Evolutionary conservation across 1,140 invertebrate species (phyloP), one percentile per base, ranked within the genome.

Genomic region (Adoxophyes honmai): DNA sequence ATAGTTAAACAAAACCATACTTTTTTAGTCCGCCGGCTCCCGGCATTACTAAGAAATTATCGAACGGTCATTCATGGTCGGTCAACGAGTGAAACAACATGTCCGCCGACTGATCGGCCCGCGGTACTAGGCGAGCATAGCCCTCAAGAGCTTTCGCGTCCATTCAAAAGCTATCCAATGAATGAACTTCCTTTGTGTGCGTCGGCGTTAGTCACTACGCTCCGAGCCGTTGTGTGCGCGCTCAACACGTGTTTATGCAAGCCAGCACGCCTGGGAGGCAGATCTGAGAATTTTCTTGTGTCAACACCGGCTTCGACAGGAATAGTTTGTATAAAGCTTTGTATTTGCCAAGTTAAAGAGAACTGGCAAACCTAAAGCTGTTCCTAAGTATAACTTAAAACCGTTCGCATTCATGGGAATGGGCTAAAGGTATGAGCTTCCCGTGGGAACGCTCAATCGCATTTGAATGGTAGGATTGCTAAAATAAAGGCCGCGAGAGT

Each of bases 221-320:
- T n/a, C n/a, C n/a, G n/a, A n/a, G n/a, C 16, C 36, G 51, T 35
- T 75, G 73, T 73, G 52, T 42, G 54, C 57, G 57, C 21, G 18
- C 8, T 11, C 58, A 74, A 80, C 81, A 85, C 78, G 78, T 84
- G 80, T 85, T 81, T 75, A 74, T 78, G 77, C 66, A 68, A 84
- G 68, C 68, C 72, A 74, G 81, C 73, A 70, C 69, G 74, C 39
- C 39, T 44, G 3, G 71, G 74, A 78, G 81, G 75, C 81, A 81
- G 83, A 85, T 78, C 82, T 84, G 84, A 82, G 81, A 84, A 87
- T 81, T 87, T 75, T 81, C 84, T 80, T 85, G 71, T 81, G 77
- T 82, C 81, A 83, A 87, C 81, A 87, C 73, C 74, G 75, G 69
- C 72, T 74, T 71, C 66, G 64, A 78, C 83, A 82, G 73, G 84